Evolutionary conservation across 2,113 vertebrate genomes (phyloP), one percentile per base, ranked within the genome.

Genomic region (Hystrix brachyura): DNA sequence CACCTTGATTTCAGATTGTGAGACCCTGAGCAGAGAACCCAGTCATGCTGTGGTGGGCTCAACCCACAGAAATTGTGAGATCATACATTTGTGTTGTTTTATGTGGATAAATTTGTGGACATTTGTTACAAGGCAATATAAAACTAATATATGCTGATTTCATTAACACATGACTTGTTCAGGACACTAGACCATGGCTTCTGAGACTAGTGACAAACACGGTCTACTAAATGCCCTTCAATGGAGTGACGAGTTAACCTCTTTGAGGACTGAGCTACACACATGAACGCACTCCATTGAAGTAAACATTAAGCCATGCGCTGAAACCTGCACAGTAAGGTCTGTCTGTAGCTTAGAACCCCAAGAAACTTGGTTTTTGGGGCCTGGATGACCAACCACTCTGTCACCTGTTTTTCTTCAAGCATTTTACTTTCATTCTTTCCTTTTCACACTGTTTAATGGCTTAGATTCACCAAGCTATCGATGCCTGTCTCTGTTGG

Each of bases 401-500:
- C 25, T 79, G 60, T 94, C 48, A 55, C 13, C 8, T 94, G 48
- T 27, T 92, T 96, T 82, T 92, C n/a, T 51, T 76, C 38, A 64
- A 64, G 18, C 55, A 12, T 18, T 79, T 38, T 53, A 10, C 71
- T 9, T 94, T 96, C 21, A 84, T 84, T 60, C 18, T 48, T 91
- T 83, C 55, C 76, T 51, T 62, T 27, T 83, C 34, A 64, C 72
- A 38, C 46, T 84, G 21, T 81, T 88, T 29, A 62, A 65, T 57
- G 64, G 64, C 32, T 78, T 32, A 7, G 46, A 48, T 15, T 76
- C 25, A 76, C 46, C 7, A 17, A 51, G 48, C 15, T 17, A 51
- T 8, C 29, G 74, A 51, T 51, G 74, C 13, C 27, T 27, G 32
- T 29, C 29, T 82, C 23, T 64, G 57, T 83, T 32, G 43, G 18